Percentiles rank a stretch among this genome's conserved stretches.
Evolutionary conservation across 1,140 invertebrate species (phyloP).

Genomic region (Polypedilum pembai): DNA sequence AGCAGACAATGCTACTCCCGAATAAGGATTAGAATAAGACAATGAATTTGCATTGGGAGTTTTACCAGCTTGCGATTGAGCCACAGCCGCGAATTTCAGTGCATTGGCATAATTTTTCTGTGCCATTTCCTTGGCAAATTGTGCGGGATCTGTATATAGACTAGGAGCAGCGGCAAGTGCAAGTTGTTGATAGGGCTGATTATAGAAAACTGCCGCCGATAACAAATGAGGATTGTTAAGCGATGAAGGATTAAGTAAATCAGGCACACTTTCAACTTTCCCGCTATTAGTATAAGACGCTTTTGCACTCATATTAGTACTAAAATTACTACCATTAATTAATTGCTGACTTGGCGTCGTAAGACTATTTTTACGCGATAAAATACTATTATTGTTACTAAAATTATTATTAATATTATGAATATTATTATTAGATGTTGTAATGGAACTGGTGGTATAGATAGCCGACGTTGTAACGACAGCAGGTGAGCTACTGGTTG

Average conservation of each 20-base stretch:
- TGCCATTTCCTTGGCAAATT: slow-evolving; percentile 64
- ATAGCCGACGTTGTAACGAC: neutral
- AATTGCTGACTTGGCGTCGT: slow-evolving; percentile 12
- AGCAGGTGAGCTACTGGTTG: slow-evolving; percentile 26
- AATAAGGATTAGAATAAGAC: slow-evolving; percentile 59
- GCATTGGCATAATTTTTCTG: slow-evolving; percentile 68
- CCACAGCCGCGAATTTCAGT: slow-evolving; percentile 51
- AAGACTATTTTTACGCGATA: slow-evolving; percentile 27
- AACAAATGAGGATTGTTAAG: slow-evolving; percentile 22
- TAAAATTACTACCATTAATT: neutral
- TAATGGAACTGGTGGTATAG: slow-evolving; percentile 23
- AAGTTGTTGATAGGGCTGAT: slow-evolving; percentile 35
- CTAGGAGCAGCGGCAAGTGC: slow-evolving; percentile 35
- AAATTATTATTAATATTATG: neutral
- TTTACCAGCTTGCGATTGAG: slow-evolving; percentile 34
- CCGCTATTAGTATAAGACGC: neutral
- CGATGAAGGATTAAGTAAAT: slow-evolving; percentile 12
- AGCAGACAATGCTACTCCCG: slow-evolving; percentile 62
- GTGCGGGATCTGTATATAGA: slow-evolving; percentile 49
- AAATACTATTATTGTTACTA: slow-evolving; percentile 26
- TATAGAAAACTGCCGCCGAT: slow-evolving; percentile 1
- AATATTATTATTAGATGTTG: slow-evolving; percentile 6
- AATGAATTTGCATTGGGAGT: slow-evolving; percentile 40
- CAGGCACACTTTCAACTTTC: slow-evolving; percentile 23
- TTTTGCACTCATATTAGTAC: neutral